A percentile compares a stretch with the other conserved stretches of the same genome.
phyloP scores from a whole-genome alignment of 2,888 invertebrate genomes.

The Mylabris sibirica region DNA sequence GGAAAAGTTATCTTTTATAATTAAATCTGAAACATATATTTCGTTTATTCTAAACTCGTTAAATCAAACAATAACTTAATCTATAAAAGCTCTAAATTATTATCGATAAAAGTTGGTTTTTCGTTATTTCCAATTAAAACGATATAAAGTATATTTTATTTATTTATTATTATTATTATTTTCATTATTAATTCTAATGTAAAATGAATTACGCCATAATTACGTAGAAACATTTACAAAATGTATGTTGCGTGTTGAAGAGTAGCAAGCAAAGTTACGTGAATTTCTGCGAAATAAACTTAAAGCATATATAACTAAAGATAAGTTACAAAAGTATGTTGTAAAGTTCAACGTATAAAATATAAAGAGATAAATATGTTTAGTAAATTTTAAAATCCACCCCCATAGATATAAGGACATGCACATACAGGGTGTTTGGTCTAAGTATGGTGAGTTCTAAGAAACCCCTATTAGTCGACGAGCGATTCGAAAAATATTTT shows the following conservation, averaged over 20 bases:
- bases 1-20: not conserved
- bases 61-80: too few relatives aligned
- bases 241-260: constrained; percentile 39
- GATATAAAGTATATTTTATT: not conserved
- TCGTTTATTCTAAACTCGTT: not conserved
- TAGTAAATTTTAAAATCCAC: not conserved
- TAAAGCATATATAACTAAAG: constrained; percentile 25
- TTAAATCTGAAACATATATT: not conserved
- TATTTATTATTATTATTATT: not conserved
- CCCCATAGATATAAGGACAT: not conserved
- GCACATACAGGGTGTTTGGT: too few relatives aligned
- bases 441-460: too few relatives aligned
- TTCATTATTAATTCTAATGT: constrained; percentile 3
- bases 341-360: constrained; percentile 8
- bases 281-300: constrained; percentile 37
- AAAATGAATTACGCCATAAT: constrained; percentile 39
- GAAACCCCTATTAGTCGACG: too few relatives aligned
- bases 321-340: constrained; percentile 37
- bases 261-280: constrained; percentile 27
- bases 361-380: not conserved
- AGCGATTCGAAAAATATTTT: too few relatives aligned
- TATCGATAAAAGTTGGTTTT: too few relatives aligned
- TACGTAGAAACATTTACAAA: constrained; percentile 38
- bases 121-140: not conserved
- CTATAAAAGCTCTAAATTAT: too few relatives aligned